These are phyloP conservation scores for Enteromius afrohamiltoni DNA, from an alignment of 2,797 vertebrate species.

Conservation along the genomic window DNA sequence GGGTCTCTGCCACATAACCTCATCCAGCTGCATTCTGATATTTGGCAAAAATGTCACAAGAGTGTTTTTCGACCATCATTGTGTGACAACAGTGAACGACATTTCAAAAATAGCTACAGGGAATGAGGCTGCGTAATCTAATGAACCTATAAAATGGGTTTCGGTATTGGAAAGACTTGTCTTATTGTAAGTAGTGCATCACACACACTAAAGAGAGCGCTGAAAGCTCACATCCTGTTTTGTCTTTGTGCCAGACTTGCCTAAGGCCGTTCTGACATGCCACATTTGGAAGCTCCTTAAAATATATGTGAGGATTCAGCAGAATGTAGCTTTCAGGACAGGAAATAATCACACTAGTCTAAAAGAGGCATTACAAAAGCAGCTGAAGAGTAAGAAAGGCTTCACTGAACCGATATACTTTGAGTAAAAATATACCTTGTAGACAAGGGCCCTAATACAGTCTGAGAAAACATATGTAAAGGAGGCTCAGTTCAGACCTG, in stretches of 20 bases:
- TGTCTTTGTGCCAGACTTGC: constrained; percentile 40
- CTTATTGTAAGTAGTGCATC: constrained; percentile 45
- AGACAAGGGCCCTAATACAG: too few relatives aligned
- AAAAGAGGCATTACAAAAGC: constrained; percentile 11
- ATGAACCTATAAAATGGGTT: constrained; percentile 39
- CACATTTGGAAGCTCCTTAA: constrained; percentile 32
- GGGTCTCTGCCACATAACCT: constrained; percentile 59
- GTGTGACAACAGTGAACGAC: constrained; percentile 26
- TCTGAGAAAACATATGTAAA: constrained; percentile 4
- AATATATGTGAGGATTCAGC: constrained; percentile 16
- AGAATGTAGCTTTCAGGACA: background rate
- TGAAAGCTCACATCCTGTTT: constrained; percentile 50
- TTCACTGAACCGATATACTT: background rate
- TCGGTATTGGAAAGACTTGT: constrained; percentile 43
- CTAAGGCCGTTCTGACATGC: constrained; percentile 42
- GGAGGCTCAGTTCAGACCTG: background rate
- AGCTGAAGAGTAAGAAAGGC: background rate
- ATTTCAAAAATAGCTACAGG: constrained; percentile 54
- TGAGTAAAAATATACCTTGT: constrained; percentile 1
- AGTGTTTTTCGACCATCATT: constrained; percentile 27
- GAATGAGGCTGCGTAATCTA: constrained; percentile 47
- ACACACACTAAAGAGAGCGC: constrained; percentile 1
- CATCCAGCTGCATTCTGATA: constrained; percentile 62
- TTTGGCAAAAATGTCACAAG: constrained; percentile 45
- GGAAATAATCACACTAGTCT: background rate